phyloP scores from a whole-genome alignment of 1,140 invertebrate genomes.

The Drosophila pectinifera region DNA sequence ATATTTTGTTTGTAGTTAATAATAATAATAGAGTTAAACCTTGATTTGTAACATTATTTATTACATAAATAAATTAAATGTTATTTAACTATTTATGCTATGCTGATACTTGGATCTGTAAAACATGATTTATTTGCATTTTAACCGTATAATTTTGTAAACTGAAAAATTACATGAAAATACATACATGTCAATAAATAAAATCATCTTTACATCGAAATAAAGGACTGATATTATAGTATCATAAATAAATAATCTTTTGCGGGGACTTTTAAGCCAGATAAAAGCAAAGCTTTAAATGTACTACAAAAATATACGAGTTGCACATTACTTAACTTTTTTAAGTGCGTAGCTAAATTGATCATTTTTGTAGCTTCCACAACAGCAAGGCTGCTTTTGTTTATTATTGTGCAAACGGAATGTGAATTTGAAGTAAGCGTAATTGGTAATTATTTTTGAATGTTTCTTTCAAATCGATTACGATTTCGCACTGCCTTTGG shows the following conservation, averaged over 20 bases:
- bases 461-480: slow-evolving; percentile 29
- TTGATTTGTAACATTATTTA: too few relatives aligned
- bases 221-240: too few relatives aligned
- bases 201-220: too few relatives aligned
- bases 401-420: slow-evolving; percentile 9
- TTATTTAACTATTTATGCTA: too few relatives aligned
- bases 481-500: neutral
- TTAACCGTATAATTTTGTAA: too few relatives aligned
- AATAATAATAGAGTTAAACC: too few relatives aligned
- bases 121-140: too few relatives aligned
- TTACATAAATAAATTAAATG: too few relatives aligned
- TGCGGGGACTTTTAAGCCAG: neutral
- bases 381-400: neutral
- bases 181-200: too few relatives aligned
- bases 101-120: too few relatives aligned
- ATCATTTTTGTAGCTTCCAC: neutral
- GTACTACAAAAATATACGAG: neutral
- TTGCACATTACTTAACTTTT: slow-evolving; percentile 4
- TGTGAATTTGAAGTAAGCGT: slow-evolving; percentile 30
- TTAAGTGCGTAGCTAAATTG: slow-evolving; percentile 3
- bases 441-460: slow-evolving; percentile 38
- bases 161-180: too few relatives aligned
- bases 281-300: neutral
- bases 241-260: neutral
- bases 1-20: too few relatives aligned